Percentiles rank a stretch among this genome's conserved stretches.
Evolutionary conservation across 2,113 vertebrate species (phyloP).

Genomic region (Neotragus moschatus): DNA sequence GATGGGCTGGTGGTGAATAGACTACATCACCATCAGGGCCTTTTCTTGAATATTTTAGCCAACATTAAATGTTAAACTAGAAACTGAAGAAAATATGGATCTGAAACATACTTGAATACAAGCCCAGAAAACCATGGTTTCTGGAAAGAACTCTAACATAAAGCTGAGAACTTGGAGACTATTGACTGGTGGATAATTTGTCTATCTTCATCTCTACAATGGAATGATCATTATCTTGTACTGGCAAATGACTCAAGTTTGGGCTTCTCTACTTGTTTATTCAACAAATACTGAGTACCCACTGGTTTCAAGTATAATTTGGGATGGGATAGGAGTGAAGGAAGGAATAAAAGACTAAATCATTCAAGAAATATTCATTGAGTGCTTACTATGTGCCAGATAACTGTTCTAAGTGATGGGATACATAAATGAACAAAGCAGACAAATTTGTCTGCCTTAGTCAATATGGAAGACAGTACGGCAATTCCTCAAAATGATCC

Average conservation of each 20-base stretch:
- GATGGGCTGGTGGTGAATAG: not conserved
- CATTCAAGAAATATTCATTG: slow-evolving; percentile 2
- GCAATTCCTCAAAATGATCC: not conserved
- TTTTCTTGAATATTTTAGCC: not conserved
- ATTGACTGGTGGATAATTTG: not conserved
- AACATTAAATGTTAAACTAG: not conserved
- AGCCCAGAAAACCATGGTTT: slow-evolving; percentile 4
- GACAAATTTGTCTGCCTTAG: slow-evolving; percentile 9
- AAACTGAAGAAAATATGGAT: slow-evolving; percentile 2
- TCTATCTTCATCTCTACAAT: not conserved
- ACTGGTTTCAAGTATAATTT: not conserved
- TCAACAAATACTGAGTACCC: not conserved
- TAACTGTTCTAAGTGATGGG: not conserved
- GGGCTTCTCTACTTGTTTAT: not conserved
- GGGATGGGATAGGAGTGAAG: not conserved
- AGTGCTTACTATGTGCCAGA: not conserved
- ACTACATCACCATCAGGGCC: not conserved
- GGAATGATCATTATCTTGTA: not conserved
- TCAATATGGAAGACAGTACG: not conserved
- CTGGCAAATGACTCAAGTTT: not conserved
- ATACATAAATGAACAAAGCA: not conserved
- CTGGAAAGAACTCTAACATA: not conserved
- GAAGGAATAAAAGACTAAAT: not conserved
- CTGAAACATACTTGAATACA: not conserved
- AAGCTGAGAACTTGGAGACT: not conserved